Conservation (phyloP, 2,888 invertebrate genomes). For the Ormyrus pomaceus region DNA sequence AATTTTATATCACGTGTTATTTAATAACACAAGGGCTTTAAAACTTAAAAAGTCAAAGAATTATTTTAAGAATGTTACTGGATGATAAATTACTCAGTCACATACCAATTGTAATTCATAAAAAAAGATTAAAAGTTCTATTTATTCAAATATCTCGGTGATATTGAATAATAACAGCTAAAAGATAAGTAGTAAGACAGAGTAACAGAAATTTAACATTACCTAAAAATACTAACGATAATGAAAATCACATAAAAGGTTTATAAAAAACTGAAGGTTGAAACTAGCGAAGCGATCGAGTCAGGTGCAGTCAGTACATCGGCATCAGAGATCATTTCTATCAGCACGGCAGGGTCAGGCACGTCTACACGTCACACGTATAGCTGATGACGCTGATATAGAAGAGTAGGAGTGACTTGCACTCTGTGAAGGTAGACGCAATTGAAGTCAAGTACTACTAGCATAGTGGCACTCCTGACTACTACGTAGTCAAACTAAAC, state of each 20-base stretch:
- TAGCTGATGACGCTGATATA: too few species aligned
- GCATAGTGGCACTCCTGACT: too few species aligned
- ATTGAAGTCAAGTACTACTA: neutral
- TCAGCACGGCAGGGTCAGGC: too few species aligned
- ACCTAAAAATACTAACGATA: conserved; percentile 46
- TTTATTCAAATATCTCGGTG: neutral
- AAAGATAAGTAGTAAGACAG: neutral
- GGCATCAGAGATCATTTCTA: too few species aligned
- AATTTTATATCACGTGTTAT: too few species aligned
- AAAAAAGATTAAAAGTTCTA: neutral
- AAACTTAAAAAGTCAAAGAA: too few species aligned
- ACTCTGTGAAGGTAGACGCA: neutral
- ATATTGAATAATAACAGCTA: conserved; percentile 5
- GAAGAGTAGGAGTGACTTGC: too few species aligned
- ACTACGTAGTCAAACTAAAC: too few species aligned
- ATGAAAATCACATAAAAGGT: conserved; percentile 38
- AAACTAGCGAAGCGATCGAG: conserved; percentile 30
- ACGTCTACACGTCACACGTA: too few species aligned
- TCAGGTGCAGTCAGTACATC: conserved; percentile 13
- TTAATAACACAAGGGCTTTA: too few species aligned
- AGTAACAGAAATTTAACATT: conserved; percentile 1
- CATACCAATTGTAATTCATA: neutral
- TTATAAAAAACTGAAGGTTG: conserved; percentile 41
- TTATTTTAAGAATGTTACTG: too few species aligned
- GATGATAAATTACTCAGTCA: too few species aligned